Conservation (phyloP, 2,888 invertebrate species). For the Aromia moschata region DNA sequence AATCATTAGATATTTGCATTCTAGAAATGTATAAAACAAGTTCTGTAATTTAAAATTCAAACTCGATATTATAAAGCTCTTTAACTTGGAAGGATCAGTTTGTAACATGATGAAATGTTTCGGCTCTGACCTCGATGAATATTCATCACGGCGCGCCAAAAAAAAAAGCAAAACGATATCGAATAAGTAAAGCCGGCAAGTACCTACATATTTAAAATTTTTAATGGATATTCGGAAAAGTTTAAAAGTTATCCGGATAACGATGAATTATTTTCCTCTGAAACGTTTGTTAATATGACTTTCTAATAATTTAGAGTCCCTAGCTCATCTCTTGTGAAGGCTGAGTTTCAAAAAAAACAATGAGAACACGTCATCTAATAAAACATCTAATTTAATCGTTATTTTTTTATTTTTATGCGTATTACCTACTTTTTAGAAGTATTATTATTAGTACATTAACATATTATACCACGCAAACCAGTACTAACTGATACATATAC, state of each 20-base stretch:
- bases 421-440: too few species aligned
- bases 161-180: slow-evolving; percentile 13
- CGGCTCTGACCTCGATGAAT: slow-evolving; percentile 38
- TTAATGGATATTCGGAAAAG: not conserved
- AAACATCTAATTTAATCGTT: too few species aligned
- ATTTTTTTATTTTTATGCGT: too few species aligned
- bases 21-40: slow-evolving; percentile 15
- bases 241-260: not conserved
- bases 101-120: slow-evolving; percentile 29
- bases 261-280: too few species aligned
- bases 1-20: slow-evolving; percentile 14
- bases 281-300: not conserved
- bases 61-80: slow-evolving; percentile 13
- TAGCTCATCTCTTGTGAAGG: not conserved
- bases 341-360: not conserved
- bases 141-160: slow-evolving; percentile 29
- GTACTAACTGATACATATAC: too few species aligned
- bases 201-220: not conserved
- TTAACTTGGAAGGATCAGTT: slow-evolving; percentile 17
- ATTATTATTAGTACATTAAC: too few species aligned
- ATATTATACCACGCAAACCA: too few species aligned
- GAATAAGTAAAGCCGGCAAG: not conserved
- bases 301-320: not conserved
- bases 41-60: slow-evolving; percentile 10
- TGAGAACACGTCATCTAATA: too few species aligned